Conservation (phyloP, 2,888 invertebrate species). For the Stenurella melanura region DNA sequence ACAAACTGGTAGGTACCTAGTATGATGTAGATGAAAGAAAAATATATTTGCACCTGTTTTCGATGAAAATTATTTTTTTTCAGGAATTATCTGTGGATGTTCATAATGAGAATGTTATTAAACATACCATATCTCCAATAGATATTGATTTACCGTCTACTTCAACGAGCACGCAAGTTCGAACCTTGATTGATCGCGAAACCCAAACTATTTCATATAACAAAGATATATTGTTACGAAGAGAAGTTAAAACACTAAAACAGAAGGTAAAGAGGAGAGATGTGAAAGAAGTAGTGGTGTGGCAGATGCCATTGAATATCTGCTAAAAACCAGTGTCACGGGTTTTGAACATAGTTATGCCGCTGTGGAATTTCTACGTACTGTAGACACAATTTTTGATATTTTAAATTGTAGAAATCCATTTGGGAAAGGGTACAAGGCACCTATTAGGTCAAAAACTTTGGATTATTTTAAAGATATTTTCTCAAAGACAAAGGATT, state of each 20-base stretch:
- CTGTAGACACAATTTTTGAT: constrained; percentile 54
- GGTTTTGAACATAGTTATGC: constrained; percentile 48
- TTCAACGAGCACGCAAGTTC: not conserved
- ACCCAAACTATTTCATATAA: constrained; percentile 47
- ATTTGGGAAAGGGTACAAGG: constrained; percentile 50
- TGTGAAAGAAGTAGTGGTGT: constrained; percentile 38
- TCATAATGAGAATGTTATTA: too few species aligned
- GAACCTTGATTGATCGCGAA: not conserved
- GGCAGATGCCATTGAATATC: constrained; percentile 42
- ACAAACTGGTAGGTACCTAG: not conserved
- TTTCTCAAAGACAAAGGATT: constrained; percentile 41
- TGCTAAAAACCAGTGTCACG: constrained; percentile 22
- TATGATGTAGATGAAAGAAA: constrained; percentile 11
- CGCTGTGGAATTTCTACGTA: constrained; percentile 55
- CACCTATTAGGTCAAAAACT: constrained; percentile 48
- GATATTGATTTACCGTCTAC: not conserved
- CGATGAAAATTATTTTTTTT: not conserved
- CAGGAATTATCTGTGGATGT: not conserved
- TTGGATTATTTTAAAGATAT: constrained; percentile 45
- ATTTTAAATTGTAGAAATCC: constrained; percentile 54
- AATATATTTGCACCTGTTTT: constrained; percentile 7
- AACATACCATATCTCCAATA: not conserved
- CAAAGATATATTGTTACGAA: constrained; percentile 52
- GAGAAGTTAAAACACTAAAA: constrained; percentile 42
- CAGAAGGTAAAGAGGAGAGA: constrained; percentile 42